Evolutionary conservation across 2,888 invertebrate genomes (phyloP).

Genomic region (Chromoteleia sp.): DNA sequence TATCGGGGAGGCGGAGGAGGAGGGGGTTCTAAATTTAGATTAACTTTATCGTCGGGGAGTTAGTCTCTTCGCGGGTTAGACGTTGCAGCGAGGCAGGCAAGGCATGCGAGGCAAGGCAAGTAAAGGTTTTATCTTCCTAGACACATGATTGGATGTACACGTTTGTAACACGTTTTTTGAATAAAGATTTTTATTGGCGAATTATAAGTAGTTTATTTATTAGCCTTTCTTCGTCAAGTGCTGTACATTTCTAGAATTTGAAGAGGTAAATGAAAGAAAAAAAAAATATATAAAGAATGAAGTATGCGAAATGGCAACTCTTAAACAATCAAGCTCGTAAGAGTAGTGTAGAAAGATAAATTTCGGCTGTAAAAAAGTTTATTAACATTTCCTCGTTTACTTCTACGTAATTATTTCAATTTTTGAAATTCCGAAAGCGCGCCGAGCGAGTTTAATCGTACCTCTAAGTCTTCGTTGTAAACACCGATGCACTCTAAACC

Average conservation of each 20-base stretch:
- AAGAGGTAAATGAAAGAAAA: too few species aligned
- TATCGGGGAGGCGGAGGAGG: too few species aligned
- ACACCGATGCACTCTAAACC: neutral
- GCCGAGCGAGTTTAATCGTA: neutral
- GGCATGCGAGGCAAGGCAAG: slow-evolving; percentile 9
- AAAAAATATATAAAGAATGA: too few species aligned
- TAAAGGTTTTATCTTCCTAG: neutral
- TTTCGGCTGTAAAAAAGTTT: too few species aligned
- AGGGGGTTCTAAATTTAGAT: slow-evolving; percentile 34
- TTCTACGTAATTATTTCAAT: too few species aligned
- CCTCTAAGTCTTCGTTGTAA: neutral
- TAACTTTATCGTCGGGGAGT: slow-evolving; percentile 21
- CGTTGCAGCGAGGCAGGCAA: neutral
- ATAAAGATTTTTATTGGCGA: neutral
- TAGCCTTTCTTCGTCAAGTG: neutral
- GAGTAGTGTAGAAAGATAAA: too few species aligned
- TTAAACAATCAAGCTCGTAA: too few species aligned
- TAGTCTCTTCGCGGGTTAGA: neutral
- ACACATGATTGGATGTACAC: neutral
- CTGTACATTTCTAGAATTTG: too few species aligned
- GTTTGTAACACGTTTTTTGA: neutral
- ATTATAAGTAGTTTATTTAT: neutral
- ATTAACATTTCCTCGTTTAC: too few species aligned
- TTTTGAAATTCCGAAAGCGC: neutral
- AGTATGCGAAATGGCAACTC: too few species aligned